Base-by-base conservation (phyloP, 2,113 vertebrate genomes). In the Catharus bicknelli region DNA sequence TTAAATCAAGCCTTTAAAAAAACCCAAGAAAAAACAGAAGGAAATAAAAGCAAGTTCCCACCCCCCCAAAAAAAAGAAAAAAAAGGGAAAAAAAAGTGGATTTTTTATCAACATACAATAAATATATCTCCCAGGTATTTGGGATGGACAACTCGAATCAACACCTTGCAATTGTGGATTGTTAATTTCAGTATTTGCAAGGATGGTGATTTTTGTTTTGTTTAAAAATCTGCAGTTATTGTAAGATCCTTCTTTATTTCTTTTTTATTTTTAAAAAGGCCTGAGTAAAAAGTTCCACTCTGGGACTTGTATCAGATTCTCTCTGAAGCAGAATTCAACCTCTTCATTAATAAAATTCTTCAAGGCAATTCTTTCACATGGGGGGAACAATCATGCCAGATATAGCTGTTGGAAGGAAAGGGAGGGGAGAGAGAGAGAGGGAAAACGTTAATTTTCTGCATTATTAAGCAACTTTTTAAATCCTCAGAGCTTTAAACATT, bases 351-450 rank as follows among this genome's bases (percentile, higher is more conserved):
- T 98, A 98, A 97, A 98, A 98, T 97, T 98, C 98, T 98, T 98
- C 98, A 98, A 98, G 98, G 98, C 98, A 98, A 98, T 98, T 98
- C 97, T 98, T 99, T 99, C 99, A 99, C 99, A 99, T 99, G 97
- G 99, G 99, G 96, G 99, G 99, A 97, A 99, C 99, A 95, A 99
- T 99, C 99, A 99, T 99, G 98, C 98, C 99, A 95, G 99, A 98
- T 98, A 99, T 99, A 96, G 98, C 99, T 99, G 98, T 90, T 88
- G 94, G 96, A 97, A 98, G 95, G 96, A 96, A 96, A 94, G 92
- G 58, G 15, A 2, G 6, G 7, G 21, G 26, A 85, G 79, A 3
- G 57, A 26, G 95, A 89, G 93, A 64, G 74, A 95, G 66, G 32
- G 42, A 10, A 70, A 42, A 87, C 80, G 85, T 97, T 92, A 97